phyloP scores from a whole-genome alignment of 2,797 vertebrate species.

The Gymnoscopelus microlampas region DNA sequence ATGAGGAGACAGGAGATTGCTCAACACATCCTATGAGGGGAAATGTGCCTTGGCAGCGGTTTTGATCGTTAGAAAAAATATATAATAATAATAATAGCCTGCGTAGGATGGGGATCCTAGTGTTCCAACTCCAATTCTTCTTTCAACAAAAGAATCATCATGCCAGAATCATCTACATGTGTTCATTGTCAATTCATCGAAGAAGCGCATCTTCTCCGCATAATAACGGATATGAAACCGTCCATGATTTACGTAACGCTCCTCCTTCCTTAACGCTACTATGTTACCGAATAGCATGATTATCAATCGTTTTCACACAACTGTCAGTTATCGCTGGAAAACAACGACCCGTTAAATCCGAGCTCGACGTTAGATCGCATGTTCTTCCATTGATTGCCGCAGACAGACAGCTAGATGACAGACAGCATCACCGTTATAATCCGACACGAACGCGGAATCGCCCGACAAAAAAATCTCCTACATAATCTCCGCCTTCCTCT shows the following conservation, averaged over 20 bases:
- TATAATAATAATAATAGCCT: too few species aligned
- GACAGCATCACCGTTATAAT: slow-evolving; percentile 38
- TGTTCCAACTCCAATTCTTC: too few species aligned
- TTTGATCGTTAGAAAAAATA: too few species aligned
- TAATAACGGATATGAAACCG: slow-evolving; percentile 22
- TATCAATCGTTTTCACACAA: not conserved
- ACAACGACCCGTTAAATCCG: not conserved
- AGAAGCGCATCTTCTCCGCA: not conserved
- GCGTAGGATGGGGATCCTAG: too few species aligned
- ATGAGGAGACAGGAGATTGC: too few species aligned
- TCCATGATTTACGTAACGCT: not conserved
- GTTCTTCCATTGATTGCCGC: not conserved
- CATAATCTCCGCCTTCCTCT: not conserved
- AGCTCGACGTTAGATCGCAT: not conserved
- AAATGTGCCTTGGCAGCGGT: too few species aligned
- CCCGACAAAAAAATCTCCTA: not conserved
- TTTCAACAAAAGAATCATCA: too few species aligned
- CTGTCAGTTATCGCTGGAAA: not conserved
- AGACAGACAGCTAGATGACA: slow-evolving; percentile 10
- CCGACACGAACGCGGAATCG: slow-evolving; percentile 48
- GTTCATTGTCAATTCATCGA: not conserved
- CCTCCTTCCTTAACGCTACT: slow-evolving; percentile 32
- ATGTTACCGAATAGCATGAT: not conserved
- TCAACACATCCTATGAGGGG: too few species aligned
- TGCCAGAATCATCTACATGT: too few species aligned